Percentiles rank a stretch among this genome's conserved stretches.
These are phyloP conservation scores for Malurus alboscapulatus DNA, from an alignment of 2,113 vertebrate genomes.

Conservation along the genomic window DNA sequence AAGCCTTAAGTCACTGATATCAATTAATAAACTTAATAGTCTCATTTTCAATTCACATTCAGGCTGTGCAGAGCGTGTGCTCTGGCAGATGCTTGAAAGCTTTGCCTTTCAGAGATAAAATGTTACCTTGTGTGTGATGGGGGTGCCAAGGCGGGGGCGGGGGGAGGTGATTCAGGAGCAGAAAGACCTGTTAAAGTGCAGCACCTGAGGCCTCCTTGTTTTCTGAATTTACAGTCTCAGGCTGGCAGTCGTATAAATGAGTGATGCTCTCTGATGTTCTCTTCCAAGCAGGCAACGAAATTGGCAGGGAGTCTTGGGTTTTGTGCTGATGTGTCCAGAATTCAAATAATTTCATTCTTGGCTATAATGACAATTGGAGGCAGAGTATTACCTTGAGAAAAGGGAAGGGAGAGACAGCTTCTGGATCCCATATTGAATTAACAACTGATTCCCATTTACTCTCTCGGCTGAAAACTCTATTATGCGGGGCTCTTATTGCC, in stretches of 20 bases:
- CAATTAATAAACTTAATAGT: conserved; percentile 42
- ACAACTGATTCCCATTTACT: conserved; percentile 17
- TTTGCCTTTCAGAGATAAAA: conserved; percentile 44
- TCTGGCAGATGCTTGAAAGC: conserved; percentile 24
- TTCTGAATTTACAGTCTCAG: conserved; percentile 68
- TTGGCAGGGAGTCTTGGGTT: conserved; percentile 73
- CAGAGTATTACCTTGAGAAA: conserved; percentile 69
- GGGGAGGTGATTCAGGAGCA: conserved; percentile 31
- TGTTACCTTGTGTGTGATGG: not conserved
- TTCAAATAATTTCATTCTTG: conserved; percentile 74
- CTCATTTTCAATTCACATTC: conserved; percentile 27
- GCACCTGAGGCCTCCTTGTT: conserved; percentile 64
- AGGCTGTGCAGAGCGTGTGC: not conserved
- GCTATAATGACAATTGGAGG: conserved; percentile 65
- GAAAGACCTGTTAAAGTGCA: conserved; percentile 46
- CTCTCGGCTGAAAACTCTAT: conserved; percentile 33
- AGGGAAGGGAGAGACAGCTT: conserved; percentile 49
- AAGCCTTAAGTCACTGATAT: conserved; percentile 20
- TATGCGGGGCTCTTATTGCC: conserved; percentile 33
- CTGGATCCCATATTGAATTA: conserved; percentile 44
- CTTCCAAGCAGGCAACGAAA: conserved; percentile 65
- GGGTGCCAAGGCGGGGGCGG: not conserved
- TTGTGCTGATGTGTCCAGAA: conserved; percentile 77
- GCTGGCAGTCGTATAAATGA: conserved; percentile 76
- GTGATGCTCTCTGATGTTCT: conserved; percentile 69